Evolutionary conservation across 2,797 vertebrate genomes (phyloP).

Genomic region (Sciaenops ocellatus): DNA sequence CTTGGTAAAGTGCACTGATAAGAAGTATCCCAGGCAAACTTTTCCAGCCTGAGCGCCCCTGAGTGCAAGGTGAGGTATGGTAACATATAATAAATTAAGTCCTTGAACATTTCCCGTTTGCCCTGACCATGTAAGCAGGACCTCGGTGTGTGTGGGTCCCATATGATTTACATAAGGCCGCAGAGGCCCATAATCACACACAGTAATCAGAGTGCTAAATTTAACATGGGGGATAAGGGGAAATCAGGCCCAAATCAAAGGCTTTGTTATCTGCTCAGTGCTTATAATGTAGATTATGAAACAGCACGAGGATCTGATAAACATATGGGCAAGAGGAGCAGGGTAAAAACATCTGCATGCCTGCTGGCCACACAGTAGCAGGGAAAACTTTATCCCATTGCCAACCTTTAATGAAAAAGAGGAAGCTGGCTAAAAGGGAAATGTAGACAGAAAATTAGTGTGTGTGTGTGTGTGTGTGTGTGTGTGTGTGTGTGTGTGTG

Average conservation of each 20-base stretch:
- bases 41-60: neutral
- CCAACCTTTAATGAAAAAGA: constrained; percentile 70
- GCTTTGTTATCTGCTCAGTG: constrained; percentile 70
- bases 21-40: constrained; percentile 26
- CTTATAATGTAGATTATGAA: constrained; percentile 77
- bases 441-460: constrained; percentile 41
- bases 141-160: constrained; percentile 64
- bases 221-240: constrained; percentile 76
- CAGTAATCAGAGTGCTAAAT: constrained; percentile 80
- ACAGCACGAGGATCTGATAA: constrained; percentile 79
- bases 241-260: constrained; percentile 79
- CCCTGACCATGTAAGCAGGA: constrained; percentile 34
- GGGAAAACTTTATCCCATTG: constrained; percentile 63
- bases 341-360: constrained; percentile 74
- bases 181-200: constrained; percentile 69
- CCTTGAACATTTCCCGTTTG: constrained; percentile 44
- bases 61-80: constrained; percentile 33
- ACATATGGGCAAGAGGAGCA: constrained; percentile 67
- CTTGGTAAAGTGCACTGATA: constrained; percentile 31
- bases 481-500: constrained; percentile 24
- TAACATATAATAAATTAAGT: constrained; percentile 1
- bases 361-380: constrained; percentile 79
- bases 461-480: constrained; percentile 35
- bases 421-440: constrained; percentile 63
- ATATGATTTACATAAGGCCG: constrained; percentile 69